These are phyloP conservation scores for Copidosoma floridanum DNA, from an alignment of 1,140 invertebrate species.

Conservation along the genomic window DNA sequence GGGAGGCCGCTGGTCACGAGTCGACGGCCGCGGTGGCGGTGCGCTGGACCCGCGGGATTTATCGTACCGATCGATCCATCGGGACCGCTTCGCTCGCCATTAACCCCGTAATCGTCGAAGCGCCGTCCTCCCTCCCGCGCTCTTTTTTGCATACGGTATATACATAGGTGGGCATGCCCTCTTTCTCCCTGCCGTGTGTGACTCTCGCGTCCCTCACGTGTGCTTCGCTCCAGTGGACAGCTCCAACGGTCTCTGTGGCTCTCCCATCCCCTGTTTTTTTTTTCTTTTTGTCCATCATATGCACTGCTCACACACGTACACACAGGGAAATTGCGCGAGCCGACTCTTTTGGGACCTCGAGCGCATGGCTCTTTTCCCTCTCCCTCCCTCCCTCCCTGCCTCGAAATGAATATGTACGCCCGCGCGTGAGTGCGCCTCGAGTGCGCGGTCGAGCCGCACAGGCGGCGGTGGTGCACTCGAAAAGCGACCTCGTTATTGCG, in stretches of 20 bases:
- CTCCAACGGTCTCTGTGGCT: not conserved
- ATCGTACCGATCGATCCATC: constrained; percentile 31
- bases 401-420: not conserved
- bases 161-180: too few species aligned
- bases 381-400: not conserved
- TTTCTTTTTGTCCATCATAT: too few species aligned
- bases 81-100: constrained; percentile 28
- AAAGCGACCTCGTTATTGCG: not conserved
- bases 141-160: too few species aligned
- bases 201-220: not conserved
- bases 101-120: constrained; percentile 26
- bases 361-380: too few species aligned
- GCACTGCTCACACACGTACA: too few species aligned
- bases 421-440: not conserved
- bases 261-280: too few species aligned
- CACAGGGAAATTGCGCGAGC: constrained; percentile 9
- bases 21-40: constrained; percentile 26
- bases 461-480: not conserved
- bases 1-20: constrained; percentile 18
- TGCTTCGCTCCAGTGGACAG: not conserved
- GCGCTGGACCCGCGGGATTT: constrained; percentile 31
- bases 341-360: constrained; percentile 2
- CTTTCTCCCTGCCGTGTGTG: too few species aligned
- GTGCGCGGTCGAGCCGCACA: not conserved
- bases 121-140: not conserved